A percentile compares a stretch with the other conserved stretches of the same genome.
Conservation (phyloP, 2,113 vertebrate species). For the Proterorhinus semilunaris region DNA sequence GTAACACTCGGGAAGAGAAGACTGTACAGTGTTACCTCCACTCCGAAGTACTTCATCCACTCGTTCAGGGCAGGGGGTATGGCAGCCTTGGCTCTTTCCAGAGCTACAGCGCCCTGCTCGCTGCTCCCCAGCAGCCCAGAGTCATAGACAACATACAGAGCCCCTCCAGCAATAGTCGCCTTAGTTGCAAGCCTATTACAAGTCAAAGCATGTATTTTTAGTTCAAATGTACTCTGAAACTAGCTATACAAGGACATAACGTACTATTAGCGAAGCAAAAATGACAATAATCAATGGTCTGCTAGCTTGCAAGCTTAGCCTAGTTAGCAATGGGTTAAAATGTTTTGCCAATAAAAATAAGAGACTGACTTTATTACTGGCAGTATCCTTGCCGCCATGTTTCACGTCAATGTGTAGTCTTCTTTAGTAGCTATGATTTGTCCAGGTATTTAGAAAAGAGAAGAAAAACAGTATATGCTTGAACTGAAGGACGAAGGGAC, state of each 20-base stretch:
- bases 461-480: not conserved
- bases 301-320: conserved; percentile 39
- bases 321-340: not conserved
- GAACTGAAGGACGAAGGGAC: conserved; percentile 62
- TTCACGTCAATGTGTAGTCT: conserved; percentile 5
- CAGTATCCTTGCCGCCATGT: conserved; percentile 76
- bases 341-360: not conserved
- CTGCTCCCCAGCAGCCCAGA: conserved; percentile 85
- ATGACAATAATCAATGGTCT: not conserved
- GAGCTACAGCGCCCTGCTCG: conserved; percentile 78
- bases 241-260: not conserved
- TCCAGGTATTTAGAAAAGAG: not conserved
- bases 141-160: conserved; percentile 83
- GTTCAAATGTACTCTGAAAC: not conserved
- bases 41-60: conserved; percentile 85
- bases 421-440: not conserved
- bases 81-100: conserved; percentile 79
- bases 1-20: not conserved
- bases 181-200: conserved; percentile 84
- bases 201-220: not conserved
- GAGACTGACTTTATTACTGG: conserved; percentile 78
- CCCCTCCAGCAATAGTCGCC: conserved; percentile 85
- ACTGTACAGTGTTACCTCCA: conserved; percentile 75
- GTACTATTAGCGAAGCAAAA: not conserved
- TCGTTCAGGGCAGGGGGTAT: conserved; percentile 85